Conservation (phyloP, 2,113 vertebrate genomes). For the Corynorhinus townsendii region DNA sequence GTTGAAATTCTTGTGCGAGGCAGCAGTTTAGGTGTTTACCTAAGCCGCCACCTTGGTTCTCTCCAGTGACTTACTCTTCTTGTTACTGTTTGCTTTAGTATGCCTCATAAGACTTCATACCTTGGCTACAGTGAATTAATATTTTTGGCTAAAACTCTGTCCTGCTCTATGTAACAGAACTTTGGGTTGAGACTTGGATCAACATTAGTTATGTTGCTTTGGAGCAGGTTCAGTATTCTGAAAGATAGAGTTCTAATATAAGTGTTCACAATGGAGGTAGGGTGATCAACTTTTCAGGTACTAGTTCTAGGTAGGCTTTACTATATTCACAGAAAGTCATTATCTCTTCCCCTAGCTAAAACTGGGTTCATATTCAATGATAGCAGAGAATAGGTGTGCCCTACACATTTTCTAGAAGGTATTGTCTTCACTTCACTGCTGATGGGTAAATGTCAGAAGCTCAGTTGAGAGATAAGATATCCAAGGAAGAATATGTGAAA, state of each 20-base stretch:
- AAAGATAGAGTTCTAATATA: not conserved
- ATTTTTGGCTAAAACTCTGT: conserved; percentile 11
- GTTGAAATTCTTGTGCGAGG: too few relatives aligned
- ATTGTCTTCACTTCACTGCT: not conserved
- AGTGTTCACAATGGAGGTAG: not conserved
- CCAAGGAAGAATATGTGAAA: not conserved
- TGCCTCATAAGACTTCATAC: not conserved
- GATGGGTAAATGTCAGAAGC: not conserved
- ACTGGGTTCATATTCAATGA: not conserved
- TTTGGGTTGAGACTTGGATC: not conserved
- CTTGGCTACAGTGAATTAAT: not conserved
- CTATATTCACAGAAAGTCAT: not conserved
- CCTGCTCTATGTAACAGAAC: not conserved
- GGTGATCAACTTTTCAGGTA: not conserved
- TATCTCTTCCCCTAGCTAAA: not conserved
- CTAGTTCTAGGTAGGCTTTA: not conserved
- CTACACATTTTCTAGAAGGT: not conserved
- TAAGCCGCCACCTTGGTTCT: too few relatives aligned
- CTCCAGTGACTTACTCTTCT: not conserved
- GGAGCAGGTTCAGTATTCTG: not conserved
- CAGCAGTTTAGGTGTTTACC: too few relatives aligned
- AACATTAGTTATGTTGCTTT: not conserved
- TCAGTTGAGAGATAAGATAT: not conserved
- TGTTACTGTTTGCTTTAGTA: not conserved
- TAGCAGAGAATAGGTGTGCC: not conserved